A percentile compares a stretch with the other conserved stretches of the same genome.
Conservation (phyloP, 2,888 invertebrate species). For the Microctonus aethiopoides region DNA sequence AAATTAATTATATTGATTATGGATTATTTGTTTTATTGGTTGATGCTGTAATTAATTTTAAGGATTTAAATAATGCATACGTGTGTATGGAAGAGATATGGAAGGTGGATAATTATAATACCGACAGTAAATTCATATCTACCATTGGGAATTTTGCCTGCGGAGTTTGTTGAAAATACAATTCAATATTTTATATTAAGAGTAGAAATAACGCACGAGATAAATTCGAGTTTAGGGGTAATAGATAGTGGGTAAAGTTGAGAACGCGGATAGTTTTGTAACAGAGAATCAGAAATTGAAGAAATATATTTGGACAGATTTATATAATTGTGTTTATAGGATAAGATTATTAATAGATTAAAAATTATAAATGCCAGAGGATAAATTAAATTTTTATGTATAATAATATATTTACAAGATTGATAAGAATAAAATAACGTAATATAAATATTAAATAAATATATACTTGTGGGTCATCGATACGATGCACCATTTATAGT, state of each 20-base stretch:
- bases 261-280: slow-evolving; percentile 57
- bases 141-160: background rate
- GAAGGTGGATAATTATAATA: background rate
- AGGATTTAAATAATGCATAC: background rate
- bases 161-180: background rate
- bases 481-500: slow-evolving; percentile 32
- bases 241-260: slow-evolving; percentile 56
- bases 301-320: slow-evolving; percentile 25
- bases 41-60: too few species aligned
- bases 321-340: slow-evolving; percentile 12
- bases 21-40: background rate
- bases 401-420: slow-evolving; percentile 54
- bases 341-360: background rate
- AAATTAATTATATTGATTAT: background rate
- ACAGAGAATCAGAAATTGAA: slow-evolving; percentile 49
- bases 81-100: background rate
- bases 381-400: slow-evolving; percentile 40
- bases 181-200: background rate
- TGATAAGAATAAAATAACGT: slow-evolving; percentile 41
- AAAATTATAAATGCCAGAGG: background rate
- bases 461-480: slow-evolving; percentile 34
- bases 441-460: background rate
- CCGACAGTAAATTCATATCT: background rate
- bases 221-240: slow-evolving; percentile 33
- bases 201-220: slow-evolving; percentile 29